Conservation (phyloP, 2,113 vertebrate genomes). For the Malurus alboscapulatus region DNA sequence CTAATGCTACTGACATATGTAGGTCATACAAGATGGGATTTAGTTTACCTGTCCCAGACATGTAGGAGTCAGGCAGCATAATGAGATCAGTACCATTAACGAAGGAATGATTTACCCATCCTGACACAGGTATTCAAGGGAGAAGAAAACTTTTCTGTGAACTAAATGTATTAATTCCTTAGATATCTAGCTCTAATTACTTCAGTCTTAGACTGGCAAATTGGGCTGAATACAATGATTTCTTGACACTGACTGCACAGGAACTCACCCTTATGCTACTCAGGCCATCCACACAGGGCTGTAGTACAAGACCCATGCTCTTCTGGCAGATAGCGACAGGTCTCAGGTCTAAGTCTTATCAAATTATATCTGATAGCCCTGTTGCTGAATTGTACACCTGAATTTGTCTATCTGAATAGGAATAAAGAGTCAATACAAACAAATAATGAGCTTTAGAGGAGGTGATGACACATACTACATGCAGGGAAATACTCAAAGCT, state of each 20-base stretch:
- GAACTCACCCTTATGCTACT: neutral
- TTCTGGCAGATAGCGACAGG: neutral
- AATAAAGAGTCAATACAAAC: neutral
- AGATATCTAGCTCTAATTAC: neutral
- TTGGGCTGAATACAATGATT: neutral
- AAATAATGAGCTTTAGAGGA: neutral
- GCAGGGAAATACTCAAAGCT: neutral
- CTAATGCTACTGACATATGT: neutral
- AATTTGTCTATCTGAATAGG: neutral
- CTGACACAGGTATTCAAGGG: neutral
- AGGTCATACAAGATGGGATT: neutral
- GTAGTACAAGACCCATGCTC: neutral
- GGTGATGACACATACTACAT: rapidly evolving
- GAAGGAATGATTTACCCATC: neutral
- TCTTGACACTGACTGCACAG: neutral
- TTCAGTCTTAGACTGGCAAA: neutral
- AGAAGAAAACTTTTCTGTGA: neutral
- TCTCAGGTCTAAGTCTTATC: neutral
- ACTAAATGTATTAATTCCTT: neutral
- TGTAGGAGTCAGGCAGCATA: neutral
- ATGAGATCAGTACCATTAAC: neutral
- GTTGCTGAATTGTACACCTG: neutral
- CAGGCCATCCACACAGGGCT: neutral
- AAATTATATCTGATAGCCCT: neutral
- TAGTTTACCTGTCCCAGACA: neutral